These are phyloP conservation scores for Antitype chi DNA, from an alignment of 2,888 invertebrate species.

Conservation along the genomic window DNA sequence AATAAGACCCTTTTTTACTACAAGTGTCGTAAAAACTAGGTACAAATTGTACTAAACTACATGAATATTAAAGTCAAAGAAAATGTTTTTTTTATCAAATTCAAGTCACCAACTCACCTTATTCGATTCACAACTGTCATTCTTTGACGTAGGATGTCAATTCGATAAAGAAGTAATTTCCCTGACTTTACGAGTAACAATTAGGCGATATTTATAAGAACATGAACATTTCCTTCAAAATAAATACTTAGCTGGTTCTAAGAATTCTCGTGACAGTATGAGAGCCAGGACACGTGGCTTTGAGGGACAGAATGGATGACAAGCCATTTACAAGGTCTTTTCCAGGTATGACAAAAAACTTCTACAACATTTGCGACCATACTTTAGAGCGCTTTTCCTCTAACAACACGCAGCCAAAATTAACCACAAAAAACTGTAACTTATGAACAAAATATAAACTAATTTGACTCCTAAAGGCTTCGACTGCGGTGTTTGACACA, in stretches of 20 bases:
- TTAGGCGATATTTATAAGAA: not conserved
- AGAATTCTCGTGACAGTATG: not conserved
- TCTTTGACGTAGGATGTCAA: not conserved
- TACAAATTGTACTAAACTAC: not conserved
- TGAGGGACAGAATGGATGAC: not conserved
- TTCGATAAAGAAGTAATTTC: not conserved
- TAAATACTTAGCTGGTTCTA: not conserved
- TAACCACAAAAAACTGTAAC: constrained; percentile 18
- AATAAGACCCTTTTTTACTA: not conserved
- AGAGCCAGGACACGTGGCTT: not conserved
- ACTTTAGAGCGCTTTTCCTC: not conserved
- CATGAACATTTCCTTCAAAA: not conserved
- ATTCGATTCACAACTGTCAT: not conserved
- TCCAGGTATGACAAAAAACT: not conserved
- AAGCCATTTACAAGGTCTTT: not conserved
- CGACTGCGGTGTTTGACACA: constrained; percentile 55
- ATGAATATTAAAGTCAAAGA: not conserved
- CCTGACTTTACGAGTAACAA: not conserved
- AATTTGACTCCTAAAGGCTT: constrained; percentile 43
- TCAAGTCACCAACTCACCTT: not conserved
- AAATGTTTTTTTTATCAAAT: not conserved
- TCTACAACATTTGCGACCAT: not conserved
- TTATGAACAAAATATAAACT: constrained; percentile 48
- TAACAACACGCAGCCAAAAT: not conserved
- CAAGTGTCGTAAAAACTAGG: not conserved